phyloP scores from a whole-genome alignment of 2,888 invertebrate species.

The Synergus gifuensis region DNA sequence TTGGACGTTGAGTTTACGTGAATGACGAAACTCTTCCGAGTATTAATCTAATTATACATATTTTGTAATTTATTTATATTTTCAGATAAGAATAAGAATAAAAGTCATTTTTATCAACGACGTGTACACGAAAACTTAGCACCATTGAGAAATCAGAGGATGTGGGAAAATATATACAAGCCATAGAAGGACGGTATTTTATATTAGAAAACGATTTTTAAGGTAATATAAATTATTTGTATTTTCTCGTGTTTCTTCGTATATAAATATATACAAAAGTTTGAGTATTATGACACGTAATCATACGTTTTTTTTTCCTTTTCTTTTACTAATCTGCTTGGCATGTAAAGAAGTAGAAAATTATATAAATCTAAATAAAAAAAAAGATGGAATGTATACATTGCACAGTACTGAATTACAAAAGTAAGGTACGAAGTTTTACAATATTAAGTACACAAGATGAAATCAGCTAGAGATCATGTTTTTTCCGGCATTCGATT shows the following conservation, averaged over 20 bases:
- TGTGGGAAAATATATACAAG: not conserved
- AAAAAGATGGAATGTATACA: slow-evolving; percentile 73
- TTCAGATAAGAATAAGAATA: slow-evolving; percentile 70
- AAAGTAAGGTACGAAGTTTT: slow-evolving; percentile 68
- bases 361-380: slow-evolving; percentile 57
- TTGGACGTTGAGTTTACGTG: slow-evolving; percentile 59
- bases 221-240: slow-evolving; percentile 76
- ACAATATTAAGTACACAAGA: slow-evolving; percentile 63
- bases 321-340: slow-evolving; percentile 65
- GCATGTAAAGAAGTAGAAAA: slow-evolving; percentile 66
- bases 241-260: slow-evolving; percentile 73
- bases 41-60: slow-evolving; percentile 68
- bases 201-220: slow-evolving; percentile 47
- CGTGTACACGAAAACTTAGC: slow-evolving; percentile 25
- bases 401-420: slow-evolving; percentile 74
- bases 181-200: slow-evolving; percentile 43
- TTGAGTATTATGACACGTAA: slow-evolving; percentile 70
- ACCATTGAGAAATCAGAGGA: not conserved
- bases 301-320: slow-evolving; percentile 64
- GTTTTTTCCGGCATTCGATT: slow-evolving; percentile 60
- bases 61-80: slow-evolving; percentile 78
- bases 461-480: slow-evolving; percentile 74
- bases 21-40: slow-evolving; percentile 67
- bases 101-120: slow-evolving; percentile 71
- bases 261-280: slow-evolving; percentile 77